A percentile compares a stretch with the other conserved stretches of the same genome.
These are phyloP conservation scores for Pollachius pollachius DNA, from an alignment of 2,113 vertebrate species.

Conservation along the genomic window DNA sequence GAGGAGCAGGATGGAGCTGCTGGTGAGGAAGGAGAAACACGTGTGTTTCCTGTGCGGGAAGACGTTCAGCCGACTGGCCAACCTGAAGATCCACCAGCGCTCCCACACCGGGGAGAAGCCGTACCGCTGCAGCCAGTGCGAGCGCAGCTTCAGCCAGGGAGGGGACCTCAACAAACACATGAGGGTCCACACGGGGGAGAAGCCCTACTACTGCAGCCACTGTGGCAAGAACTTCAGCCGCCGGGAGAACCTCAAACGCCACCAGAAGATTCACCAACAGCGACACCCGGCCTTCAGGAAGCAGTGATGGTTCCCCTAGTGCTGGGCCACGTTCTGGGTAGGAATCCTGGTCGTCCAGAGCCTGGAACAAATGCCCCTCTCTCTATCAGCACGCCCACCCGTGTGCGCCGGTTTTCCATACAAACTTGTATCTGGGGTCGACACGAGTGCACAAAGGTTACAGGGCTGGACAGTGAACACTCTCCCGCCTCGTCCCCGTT, in stretches of 20 bases:
- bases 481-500: too few relatives aligned
- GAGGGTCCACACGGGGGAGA: constrained; percentile 74
- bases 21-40: constrained; percentile 38
- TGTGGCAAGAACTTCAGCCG: constrained; percentile 76
- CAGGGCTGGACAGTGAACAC: too few relatives aligned
- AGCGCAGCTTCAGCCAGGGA: constrained; percentile 69
- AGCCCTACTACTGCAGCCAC: constrained; percentile 70
- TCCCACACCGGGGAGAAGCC: constrained; percentile 76
- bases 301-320: too few relatives aligned
- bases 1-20: constrained; percentile 27
- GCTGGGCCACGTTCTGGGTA: too few relatives aligned
- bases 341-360: too few relatives aligned
- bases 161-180: constrained; percentile 76
- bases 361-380: too few relatives aligned
- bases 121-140: constrained; percentile 68
- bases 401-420: too few relatives aligned
- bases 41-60: constrained; percentile 67
- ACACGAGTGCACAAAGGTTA: too few relatives aligned
- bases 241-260: constrained; percentile 72
- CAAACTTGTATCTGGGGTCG: too few relatives aligned
- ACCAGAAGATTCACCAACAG: constrained; percentile 70
- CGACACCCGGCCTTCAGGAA: constrained; percentile 19
- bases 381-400: too few relatives aligned
- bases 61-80: constrained; percentile 65
- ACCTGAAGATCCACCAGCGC: constrained; percentile 72